Conservation (phyloP, 2,888 invertebrate species). For the Tortrix viridana region DNA sequence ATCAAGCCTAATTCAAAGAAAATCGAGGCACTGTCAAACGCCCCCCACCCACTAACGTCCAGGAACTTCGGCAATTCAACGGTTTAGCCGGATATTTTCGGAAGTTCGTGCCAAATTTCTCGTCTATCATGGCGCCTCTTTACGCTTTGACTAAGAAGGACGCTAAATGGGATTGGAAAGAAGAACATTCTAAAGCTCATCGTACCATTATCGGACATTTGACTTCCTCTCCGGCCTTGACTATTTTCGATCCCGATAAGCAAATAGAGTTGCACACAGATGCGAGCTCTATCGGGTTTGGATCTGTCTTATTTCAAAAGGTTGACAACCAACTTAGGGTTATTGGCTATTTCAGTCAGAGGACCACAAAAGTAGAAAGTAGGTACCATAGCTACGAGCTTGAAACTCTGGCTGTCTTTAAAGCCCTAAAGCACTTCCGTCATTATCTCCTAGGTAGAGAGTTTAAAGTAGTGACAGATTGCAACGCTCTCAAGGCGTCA, state of each 20-base stretch:
- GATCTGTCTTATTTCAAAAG: not conserved
- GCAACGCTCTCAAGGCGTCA: slow-evolving; percentile 5
- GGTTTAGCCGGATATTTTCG: not conserved
- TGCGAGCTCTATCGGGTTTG: not conserved
- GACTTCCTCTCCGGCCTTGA: not conserved
- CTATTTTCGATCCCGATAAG: not conserved
- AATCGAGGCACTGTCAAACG: not conserved
- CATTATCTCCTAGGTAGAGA: not conserved
- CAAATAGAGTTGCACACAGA: not conserved
- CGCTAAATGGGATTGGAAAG: not conserved
- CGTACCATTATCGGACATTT: not conserved
- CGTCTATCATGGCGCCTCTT: not conserved
- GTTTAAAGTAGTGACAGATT: slow-evolving; percentile 12
- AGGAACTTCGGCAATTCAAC: not conserved
- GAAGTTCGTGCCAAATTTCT: not conserved
- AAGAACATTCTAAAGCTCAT: not conserved
- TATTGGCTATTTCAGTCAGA: not conserved
- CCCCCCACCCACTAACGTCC: not conserved
- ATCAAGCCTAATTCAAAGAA: not conserved
- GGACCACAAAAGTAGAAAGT: not conserved
- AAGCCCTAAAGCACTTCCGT: not conserved
- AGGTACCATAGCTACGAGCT: not conserved
- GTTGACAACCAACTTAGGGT: not conserved
- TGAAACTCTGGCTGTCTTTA: not conserved
- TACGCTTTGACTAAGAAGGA: not conserved